Evolutionary conservation across 2,888 invertebrate genomes (phyloP), one percentile per base, ranked within the genome.

Genomic region (Agonopterix alstromeriana): DNA sequence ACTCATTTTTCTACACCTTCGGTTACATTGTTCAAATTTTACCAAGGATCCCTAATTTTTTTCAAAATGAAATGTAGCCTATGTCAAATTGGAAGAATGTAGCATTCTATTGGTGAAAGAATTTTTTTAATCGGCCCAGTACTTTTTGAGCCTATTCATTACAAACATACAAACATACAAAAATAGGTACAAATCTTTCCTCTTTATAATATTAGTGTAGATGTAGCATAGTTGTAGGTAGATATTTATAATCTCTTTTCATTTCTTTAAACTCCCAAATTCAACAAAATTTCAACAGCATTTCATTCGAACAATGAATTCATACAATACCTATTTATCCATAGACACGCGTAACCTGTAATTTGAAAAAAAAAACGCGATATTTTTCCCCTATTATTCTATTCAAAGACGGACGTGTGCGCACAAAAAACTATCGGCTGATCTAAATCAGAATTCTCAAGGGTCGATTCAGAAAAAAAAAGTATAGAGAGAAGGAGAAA

Each of bases 401-500:
- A 57, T 63, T 60, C 57, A 57, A 53, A 48, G 52, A 45, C 52
- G 64, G 12, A 79, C 77, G 77, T 76, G 71, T 49, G 65, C 65
- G 61, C 58, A 79, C 70, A 80, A 83, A 83, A 27, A 84, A 78
- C 76, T 65, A 67, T 68, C 60, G 61, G 53, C 67, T 71, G 79
- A 81, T 82, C 79, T 73, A 74, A 76, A 81, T 82, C 70, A 70
- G 73, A 79, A 80, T 84, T 81, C 70, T 68, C 69, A 66, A 71
- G 77, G 75, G 70, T 68, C 66, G 66, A 56, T 60, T 53, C 53
- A 55, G 48, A 63, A 68, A 72, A 74, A 42, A 42, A 75, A 65
- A 71, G 65, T 63, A 67, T 70, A 72, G 67, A 71, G 67, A 70
- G 70, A 67, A 58, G 67, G 71, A 67, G 79, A 80, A 83, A 82